Conservation (phyloP, 2,797 vertebrate species). For the Loris lydekkerianus region DNA sequence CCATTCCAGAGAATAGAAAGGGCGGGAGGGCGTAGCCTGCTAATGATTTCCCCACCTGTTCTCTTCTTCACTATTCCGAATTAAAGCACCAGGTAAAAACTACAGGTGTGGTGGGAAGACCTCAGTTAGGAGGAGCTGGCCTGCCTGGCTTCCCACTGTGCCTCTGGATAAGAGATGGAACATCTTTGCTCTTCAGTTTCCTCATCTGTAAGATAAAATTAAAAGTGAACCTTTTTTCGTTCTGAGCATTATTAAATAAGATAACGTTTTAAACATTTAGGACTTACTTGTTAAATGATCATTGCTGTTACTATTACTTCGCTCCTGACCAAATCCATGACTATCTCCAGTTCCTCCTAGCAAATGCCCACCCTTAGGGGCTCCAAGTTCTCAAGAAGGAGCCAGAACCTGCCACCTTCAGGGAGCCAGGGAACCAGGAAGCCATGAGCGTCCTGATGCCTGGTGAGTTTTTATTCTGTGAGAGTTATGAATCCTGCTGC, state of each 20-base stretch:
- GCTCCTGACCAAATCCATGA: neutral
- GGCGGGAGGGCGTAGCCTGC: neutral
- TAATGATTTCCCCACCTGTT: neutral
- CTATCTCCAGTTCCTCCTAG: neutral
- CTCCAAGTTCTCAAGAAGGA: neutral
- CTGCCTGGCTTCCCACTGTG: neutral
- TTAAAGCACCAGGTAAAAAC: neutral
- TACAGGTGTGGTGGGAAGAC: neutral
- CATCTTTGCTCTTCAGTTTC: neutral
- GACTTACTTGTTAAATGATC: neutral
- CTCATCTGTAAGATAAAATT: neutral
- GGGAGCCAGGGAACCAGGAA: neutral
- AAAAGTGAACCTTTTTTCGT: neutral
- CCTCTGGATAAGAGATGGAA: neutral
- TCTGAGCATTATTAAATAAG: neutral
- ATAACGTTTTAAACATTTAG: neutral
- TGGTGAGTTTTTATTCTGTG: neutral
- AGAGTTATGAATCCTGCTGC: neutral
- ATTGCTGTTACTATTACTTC: neutral
- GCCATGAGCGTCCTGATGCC: neutral
- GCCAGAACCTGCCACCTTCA: neutral
- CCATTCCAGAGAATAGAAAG: neutral
- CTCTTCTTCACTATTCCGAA: neutral
- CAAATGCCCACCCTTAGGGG: neutral
- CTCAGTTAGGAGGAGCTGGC: neutral